Evolutionary conservation across 1,140 invertebrate genomes (phyloP).

Genomic region (Leptopilina clavipes): DNA sequence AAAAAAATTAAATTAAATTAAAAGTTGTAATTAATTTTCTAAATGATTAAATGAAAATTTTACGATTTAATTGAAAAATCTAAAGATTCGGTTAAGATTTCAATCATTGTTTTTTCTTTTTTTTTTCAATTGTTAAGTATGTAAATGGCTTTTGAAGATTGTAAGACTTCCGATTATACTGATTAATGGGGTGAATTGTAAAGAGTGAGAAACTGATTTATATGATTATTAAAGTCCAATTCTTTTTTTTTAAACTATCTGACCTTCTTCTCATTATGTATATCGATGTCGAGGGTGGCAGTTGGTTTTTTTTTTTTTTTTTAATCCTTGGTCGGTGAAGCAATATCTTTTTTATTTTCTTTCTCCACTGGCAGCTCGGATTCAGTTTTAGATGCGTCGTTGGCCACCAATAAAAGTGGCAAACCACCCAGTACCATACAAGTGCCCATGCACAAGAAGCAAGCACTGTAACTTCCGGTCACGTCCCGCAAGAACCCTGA

Average conservation of each 20-base stretch:
- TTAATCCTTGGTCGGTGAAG: constrained; percentile 30
- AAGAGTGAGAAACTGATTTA: no score
- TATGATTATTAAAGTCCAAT: not conserved
- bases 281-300: constrained; percentile 12
- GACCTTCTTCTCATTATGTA: not conserved
- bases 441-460: constrained; percentile 85
- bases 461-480: constrained; percentile 81
- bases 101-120: no score
- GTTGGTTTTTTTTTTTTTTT: not conserved
- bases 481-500: constrained; percentile 80
- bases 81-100: no score
- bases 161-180: no score
- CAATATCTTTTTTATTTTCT: constrained; percentile 42
- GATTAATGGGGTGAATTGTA: no score
- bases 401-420: constrained; percentile 77
- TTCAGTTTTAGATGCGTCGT: constrained; percentile 66
- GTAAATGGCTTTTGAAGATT: no score
- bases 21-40: no score
- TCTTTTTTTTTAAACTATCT: not conserved
- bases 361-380: constrained; percentile 64
- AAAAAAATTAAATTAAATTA: no score
- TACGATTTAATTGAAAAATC: no score
- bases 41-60: no score
- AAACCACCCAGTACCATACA: constrained; percentile 83
- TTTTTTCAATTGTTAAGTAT: no score